Evolutionary conservation across 2,797 vertebrate genomes (phyloP).

Genomic region (Galaxias olidus): DNA sequence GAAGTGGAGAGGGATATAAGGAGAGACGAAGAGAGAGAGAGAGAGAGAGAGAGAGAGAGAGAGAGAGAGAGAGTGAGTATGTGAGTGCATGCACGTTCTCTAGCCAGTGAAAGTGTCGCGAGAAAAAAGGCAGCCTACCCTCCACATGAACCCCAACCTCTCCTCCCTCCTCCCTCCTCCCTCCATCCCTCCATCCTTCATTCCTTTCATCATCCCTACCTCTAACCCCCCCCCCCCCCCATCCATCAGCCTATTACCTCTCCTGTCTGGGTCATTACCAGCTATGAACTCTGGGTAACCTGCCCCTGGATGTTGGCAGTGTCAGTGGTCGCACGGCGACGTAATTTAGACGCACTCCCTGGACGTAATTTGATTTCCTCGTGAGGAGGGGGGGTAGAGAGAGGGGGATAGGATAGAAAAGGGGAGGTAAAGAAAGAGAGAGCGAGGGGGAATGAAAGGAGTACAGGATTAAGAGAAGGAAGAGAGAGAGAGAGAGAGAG

Average conservation of each 20-base stretch:
- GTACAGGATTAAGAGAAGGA: conserved; percentile 37
- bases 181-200: conserved; percentile 53
- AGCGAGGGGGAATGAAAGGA: too few relatives aligned
- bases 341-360: conserved; percentile 83
- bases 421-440: conserved; percentile 41
- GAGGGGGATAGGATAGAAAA: conserved; percentile 30
- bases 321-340: conserved; percentile 77
- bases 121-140: too few relatives aligned
- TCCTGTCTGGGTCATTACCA: conserved; percentile 85
- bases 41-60: conserved; percentile 39
- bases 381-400: conserved; percentile 53
- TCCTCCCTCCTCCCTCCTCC: conserved; percentile 49
- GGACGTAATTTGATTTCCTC: conserved; percentile 87
- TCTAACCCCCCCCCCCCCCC: conserved; percentile 43
- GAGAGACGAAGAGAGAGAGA: conserved; percentile 57
- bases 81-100: background rate
- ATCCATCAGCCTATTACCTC: conserved; percentile 64
- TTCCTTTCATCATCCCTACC: conserved; percentile 80
- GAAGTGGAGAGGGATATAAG: too few relatives aligned
- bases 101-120: background rate
- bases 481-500: conserved; percentile 47
- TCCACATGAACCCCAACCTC: conserved; percentile 73
- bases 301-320: conserved; percentile 83
- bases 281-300: conserved; percentile 84
- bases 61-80: conserved; percentile 46